These are phyloP conservation scores for Chromis chromis DNA, from an alignment of 2,797 vertebrate species.

Conservation along the genomic window DNA sequence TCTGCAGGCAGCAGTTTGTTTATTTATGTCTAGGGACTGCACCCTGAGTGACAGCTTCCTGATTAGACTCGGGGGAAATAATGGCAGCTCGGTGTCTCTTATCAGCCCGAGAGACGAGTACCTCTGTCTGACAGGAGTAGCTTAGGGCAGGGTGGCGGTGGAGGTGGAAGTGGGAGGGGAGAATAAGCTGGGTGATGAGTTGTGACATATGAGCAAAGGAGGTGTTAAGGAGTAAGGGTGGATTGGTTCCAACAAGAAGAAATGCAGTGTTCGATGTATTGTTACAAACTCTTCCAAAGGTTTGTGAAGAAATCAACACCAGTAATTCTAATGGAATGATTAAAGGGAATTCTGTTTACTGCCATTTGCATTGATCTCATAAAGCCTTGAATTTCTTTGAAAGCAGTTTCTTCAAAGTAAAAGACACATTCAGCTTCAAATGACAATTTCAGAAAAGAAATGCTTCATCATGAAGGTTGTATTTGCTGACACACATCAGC, in stretches of 20 bases:
- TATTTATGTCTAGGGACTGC: constrained; percentile 39
- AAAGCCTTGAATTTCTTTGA: no score
- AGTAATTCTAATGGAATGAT: no score
- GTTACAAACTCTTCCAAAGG: no score
- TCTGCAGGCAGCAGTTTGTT: constrained; percentile 32
- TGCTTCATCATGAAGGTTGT: no score
- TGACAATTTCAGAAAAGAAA: no score
- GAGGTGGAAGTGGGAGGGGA: constrained; percentile 9
- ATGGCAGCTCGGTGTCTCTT: constrained; percentile 41
- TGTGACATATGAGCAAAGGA: constrained; percentile 12
- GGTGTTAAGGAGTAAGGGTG: background rate
- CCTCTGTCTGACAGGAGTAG: constrained; percentile 42
- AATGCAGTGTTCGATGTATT: no score
- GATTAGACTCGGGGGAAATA: constrained; percentile 31
- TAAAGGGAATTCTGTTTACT: no score
- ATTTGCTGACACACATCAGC: no score
- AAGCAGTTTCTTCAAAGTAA: no score
- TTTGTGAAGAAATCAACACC: no score
- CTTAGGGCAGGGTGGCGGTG: constrained; percentile 4
- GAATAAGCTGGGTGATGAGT: constrained; percentile 19
- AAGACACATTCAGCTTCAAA: no score
- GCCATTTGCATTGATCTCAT: no score
- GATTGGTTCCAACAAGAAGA: background rate
- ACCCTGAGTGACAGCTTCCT: constrained; percentile 2
- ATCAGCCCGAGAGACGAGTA: constrained; percentile 27